Base-by-base conservation (phyloP, 2,888 invertebrate genomes). In the Pollenia labialis region DNA sequence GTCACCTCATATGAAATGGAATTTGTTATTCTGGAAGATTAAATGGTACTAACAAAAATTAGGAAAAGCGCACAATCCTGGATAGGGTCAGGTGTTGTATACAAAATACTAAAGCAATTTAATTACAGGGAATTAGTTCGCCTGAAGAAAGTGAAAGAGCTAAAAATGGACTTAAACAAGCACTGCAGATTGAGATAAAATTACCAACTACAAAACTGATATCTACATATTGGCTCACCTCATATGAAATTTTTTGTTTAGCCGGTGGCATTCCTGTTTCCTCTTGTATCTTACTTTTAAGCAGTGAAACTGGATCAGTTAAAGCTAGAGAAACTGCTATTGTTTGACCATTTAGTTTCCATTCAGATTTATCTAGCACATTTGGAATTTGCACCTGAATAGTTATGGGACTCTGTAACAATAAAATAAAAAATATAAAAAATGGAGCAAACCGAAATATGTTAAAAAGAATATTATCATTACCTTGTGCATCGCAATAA, bases 191-290 rank as follows among this genome's bases (percentile, higher is more conserved):
- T 16, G 11, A 44, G 42, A 44, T n/a, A 42, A 64, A 46, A 12
- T 10, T 11, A 18, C 11, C 18, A 4, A 11, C 14, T 18, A 56
- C 10, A 52, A 40, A 52, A 52, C 14, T 16, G 8, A 54, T 46
- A 46, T n/a, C n/a, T 32, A 32, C 32, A 50, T n/a, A 10, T 18
- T 18, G 11, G 56, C 84, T 92, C 93, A 97, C 98, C 94, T 99
- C 99, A 91, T 97, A 97, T 89, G 98, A 97, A 88, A 99, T 95
- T 93, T 99, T 99, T 94, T 99, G 99, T 93, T 99, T 99, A 76
- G 98, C 98, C 18, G 97, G 97, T 60, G 99, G 98, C 97, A 99
- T 97, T 88, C 97, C 97, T 81, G 97, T 97, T 89, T 96, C 95
- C 88, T 97, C 96, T 91, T 96, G 96, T 89, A 99, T 95, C 92